Conservation (phyloP, 2,113 vertebrate genomes). For the Dasypus novemcinctus region DNA sequence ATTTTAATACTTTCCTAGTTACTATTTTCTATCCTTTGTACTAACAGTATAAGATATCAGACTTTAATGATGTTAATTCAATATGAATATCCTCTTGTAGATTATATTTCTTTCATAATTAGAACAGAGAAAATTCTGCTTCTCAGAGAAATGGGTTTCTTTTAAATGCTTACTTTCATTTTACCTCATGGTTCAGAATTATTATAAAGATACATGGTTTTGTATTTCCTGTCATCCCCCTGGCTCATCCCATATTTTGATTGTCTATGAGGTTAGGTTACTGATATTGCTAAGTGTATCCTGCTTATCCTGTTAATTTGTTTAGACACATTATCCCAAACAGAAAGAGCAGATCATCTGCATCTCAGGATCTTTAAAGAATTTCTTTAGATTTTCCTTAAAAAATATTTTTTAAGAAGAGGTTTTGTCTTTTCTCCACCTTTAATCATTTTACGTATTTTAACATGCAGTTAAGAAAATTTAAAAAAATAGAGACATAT, state of each 20-base stretch:
- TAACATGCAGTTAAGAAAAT: not conserved
- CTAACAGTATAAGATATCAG: not conserved
- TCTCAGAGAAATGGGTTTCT: not conserved
- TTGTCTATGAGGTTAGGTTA: not conserved
- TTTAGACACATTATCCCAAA: not conserved
- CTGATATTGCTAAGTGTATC: not conserved
- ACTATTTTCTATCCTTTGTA: not conserved
- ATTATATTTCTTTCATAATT: not conserved
- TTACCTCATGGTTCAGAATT: not conserved
- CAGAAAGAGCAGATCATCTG: not conserved
- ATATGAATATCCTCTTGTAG: not conserved
- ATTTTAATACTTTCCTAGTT: not conserved
- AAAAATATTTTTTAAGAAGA: not conserved
- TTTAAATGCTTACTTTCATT: not conserved
- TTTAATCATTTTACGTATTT: not conserved
- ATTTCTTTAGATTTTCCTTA: not conserved
- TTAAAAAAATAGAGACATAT: not conserved
- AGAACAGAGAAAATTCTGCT: not conserved
- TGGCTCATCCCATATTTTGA: not conserved
- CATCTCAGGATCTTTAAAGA: not conserved
- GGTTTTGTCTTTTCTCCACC: not conserved
- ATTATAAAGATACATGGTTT: not conserved
- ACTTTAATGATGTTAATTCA: constrained; percentile 2
- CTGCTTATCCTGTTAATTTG: not conserved
- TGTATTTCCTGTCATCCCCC: not conserved